A percentile compares a stretch with the other conserved stretches of the same genome.
These are phyloP conservation scores for Leptosomus discolor DNA, from an alignment of 2,113 vertebrate genomes.

Conservation along the genomic window DNA sequence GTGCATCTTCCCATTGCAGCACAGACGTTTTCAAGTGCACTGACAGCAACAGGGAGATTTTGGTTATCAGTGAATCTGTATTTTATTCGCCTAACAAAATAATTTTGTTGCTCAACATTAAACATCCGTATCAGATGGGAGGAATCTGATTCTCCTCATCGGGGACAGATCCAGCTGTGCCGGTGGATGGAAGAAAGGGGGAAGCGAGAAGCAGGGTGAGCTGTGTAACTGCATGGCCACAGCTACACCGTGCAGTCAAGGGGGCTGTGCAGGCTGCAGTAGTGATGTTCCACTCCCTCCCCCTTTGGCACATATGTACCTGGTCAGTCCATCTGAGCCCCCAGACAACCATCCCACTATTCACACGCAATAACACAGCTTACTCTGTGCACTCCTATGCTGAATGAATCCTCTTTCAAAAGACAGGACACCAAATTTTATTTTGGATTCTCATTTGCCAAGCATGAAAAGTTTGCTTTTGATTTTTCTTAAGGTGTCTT, in stretches of 20 bases:
- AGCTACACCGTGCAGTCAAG: background rate
- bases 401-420: background rate
- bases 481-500: background rate
- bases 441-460: background rate
- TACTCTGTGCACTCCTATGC: background rate
- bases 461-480: background rate
- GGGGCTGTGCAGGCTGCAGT: background rate
- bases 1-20: constrained; percentile 7
- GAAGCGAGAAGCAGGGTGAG: background rate
- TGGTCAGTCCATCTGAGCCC: accelerated
- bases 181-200: background rate
- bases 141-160: background rate
- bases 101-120: constrained; percentile 43
- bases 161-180: background rate
- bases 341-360: background rate
- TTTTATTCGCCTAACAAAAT: constrained; percentile 31
- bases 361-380: accelerated
- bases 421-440: background rate
- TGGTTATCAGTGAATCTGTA: constrained; percentile 27
- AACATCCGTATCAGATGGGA: background rate
- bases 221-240: background rate
- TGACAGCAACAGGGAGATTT: constrained; percentile 18
- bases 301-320: background rate
- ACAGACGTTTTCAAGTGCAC: constrained; percentile 29
- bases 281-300: background rate